Evolutionary conservation across 1,140 invertebrate genomes (phyloP).

Genomic region (Doryteuthis pealeii): DNA sequence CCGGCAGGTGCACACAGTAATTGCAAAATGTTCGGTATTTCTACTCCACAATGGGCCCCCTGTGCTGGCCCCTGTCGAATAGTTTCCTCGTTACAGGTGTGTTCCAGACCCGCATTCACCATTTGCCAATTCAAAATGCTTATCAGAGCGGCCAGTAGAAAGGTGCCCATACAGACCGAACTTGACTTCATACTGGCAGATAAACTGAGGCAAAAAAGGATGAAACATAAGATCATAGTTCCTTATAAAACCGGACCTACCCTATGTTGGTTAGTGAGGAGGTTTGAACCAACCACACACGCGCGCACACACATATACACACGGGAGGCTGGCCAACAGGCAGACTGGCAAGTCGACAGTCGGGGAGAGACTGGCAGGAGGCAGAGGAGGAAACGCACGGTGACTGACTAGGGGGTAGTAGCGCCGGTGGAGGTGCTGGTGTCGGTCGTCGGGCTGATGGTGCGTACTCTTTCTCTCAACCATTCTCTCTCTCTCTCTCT

Average conservation of each 20-base stretch:
- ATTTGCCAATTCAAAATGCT: background rate
- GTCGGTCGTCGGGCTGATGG: no score
- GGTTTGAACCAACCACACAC: background rate
- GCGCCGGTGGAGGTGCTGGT: no score
- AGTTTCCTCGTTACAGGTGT: conserved; percentile 3
- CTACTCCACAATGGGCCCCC: background rate
- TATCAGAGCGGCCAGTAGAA: background rate
- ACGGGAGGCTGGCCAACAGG: no score
- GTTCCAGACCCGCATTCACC: background rate
- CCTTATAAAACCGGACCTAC: background rate
- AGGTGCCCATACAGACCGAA: background rate
- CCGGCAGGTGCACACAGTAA: background rate
- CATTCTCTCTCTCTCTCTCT: background rate
- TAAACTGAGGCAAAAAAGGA: background rate
- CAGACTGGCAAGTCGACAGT: no score
- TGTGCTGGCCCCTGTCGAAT: background rate
- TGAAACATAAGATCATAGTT: background rate
- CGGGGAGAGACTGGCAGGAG: no score
- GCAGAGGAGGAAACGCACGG: no score
- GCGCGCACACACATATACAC: background rate
- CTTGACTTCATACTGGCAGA: background rate
- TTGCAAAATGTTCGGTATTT: conserved; percentile 8
- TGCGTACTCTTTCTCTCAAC: background rate
- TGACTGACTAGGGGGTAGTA: no score
- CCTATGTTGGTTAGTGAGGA: background rate